phyloP scores from a whole-genome alignment of 1,140 invertebrate species.

The Drosophila sturtevanti region DNA sequence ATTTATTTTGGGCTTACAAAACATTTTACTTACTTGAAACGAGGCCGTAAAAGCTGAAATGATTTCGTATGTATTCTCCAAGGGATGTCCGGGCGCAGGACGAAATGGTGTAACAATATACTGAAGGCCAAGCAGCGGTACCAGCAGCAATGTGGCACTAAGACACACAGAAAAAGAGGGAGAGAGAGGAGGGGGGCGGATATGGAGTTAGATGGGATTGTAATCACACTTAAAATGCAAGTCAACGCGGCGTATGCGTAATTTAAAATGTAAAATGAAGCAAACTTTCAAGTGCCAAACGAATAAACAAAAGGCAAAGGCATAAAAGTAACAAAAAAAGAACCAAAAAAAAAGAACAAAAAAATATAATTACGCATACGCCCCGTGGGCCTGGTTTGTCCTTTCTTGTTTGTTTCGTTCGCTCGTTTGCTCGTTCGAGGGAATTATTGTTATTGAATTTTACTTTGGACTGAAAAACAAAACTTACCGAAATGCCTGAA shows the following conservation, averaged over 20 bases:
- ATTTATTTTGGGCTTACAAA: conserved; percentile 13
- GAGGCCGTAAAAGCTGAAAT: conserved; percentile 93
- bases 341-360: conserved; percentile 27
- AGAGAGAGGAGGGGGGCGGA: background rate
- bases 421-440: background rate
- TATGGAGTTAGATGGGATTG: background rate
- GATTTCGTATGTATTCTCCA: conserved; percentile 90
- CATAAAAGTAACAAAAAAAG: conserved; percentile 32
- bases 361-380: conserved; percentile 74
- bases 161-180: conserved; percentile 30
- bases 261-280: conserved; percentile 76
- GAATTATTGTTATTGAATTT: conserved; percentile 48
- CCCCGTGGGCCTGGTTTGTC: conserved; percentile 41
- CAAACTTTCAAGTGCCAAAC: conserved; percentile 55
- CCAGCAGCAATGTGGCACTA: conserved; percentile 93
- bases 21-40: conserved; percentile 89
- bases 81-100: conserved; percentile 87
- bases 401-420: conserved; percentile 14
- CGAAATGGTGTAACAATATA: conserved; percentile 95
- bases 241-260: conserved; percentile 75
- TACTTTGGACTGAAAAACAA: background rate
- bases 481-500: conserved; percentile 90
- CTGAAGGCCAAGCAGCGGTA: conserved; percentile 92
- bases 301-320: conserved; percentile 33
- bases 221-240: conserved; percentile 65